Conservation (phyloP, 2,113 vertebrate species). For the Oxygymnocypris stewartii region DNA sequence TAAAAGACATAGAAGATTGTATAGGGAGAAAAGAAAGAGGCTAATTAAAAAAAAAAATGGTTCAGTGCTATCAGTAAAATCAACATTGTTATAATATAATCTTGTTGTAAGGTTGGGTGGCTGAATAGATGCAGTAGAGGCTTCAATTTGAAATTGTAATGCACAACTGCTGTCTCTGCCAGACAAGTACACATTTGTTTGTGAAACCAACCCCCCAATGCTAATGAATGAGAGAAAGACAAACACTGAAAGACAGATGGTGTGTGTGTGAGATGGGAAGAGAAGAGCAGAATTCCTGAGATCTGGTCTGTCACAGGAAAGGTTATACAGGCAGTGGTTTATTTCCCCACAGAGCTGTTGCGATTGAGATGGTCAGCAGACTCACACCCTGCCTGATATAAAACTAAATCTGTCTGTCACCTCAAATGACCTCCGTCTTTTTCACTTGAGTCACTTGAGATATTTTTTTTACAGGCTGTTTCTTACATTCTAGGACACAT, state of each 20-base stretch:
- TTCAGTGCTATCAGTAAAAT: not conserved
- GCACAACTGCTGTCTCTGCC: too few relatives aligned
- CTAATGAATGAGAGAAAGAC: not conserved
- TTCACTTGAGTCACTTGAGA: not conserved
- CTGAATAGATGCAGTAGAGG: too few relatives aligned
- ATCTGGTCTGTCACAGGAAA: constrained; percentile 46
- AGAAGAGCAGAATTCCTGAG: constrained; percentile 24
- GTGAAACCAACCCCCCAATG: not conserved
- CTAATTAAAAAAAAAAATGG: not conserved
- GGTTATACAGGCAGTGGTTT: constrained; percentile 39
- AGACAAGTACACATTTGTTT: not conserved
- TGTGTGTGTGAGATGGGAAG: not conserved
- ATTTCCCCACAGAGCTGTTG: constrained; percentile 34
- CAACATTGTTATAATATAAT: too few relatives aligned
- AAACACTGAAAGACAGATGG: not conserved
- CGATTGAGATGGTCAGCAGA: not conserved
- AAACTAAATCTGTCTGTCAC: constrained; percentile 45
- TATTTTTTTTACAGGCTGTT: constrained; percentile 36
- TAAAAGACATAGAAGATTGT: not conserved
- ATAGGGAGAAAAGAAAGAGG: not conserved
- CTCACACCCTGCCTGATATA: constrained; percentile 36
- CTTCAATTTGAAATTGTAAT: too few relatives aligned
- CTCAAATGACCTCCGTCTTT: constrained; percentile 49
- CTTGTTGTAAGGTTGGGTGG: too few relatives aligned
- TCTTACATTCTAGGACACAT: constrained; percentile 38